phyloP scores from a whole-genome alignment of 2,888 invertebrate species.

The Clusia tigrina region DNA sequence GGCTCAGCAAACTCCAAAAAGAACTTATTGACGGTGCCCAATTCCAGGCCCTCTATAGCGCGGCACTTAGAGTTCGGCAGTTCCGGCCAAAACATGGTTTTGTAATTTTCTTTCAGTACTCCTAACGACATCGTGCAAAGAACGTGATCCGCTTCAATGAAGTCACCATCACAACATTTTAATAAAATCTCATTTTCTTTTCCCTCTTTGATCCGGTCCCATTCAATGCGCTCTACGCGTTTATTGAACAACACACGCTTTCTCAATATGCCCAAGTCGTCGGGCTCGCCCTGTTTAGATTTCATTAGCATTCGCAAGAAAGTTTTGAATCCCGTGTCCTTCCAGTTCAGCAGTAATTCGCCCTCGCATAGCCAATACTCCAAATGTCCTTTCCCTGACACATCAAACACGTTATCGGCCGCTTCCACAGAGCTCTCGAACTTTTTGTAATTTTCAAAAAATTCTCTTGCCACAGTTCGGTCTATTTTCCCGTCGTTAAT shows the following conservation, averaged over 20 bases:
- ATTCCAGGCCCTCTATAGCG: slow-evolving; percentile 67
- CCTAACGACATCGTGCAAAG: slow-evolving; percentile 71
- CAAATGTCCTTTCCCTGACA: slow-evolving; percentile 71
- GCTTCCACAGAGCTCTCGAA: slow-evolving; percentile 67
- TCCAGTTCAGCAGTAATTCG: slow-evolving; percentile 77
- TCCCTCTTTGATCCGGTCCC: too few species aligned
- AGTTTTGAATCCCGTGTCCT: slow-evolving; percentile 73
- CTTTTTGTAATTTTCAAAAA: slow-evolving; percentile 71
- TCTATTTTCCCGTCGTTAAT: slow-evolving; percentile 56
- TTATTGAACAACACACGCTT: slow-evolving; percentile 51
- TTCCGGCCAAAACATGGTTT: slow-evolving; percentile 64
- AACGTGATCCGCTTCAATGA: slow-evolving; percentile 67
- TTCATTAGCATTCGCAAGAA: slow-evolving; percentile 73
- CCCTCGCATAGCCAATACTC: slow-evolving; percentile 77
- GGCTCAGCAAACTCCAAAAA: slow-evolving; percentile 68
- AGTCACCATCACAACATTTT: slow-evolving; percentile 59
- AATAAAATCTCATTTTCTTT: slow-evolving; percentile 37
- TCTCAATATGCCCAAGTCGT: slow-evolving; percentile 51
- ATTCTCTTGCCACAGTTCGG: slow-evolving; percentile 64
- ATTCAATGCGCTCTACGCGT: slow-evolving; percentile 49
- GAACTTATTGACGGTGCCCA: slow-evolving; percentile 72
- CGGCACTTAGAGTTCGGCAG: slow-evolving; percentile 65
- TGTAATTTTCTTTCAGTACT: slow-evolving; percentile 66
- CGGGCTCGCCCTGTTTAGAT: slow-evolving; percentile 24
- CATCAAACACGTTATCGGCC: slow-evolving; percentile 72